Conservation (phyloP, 2,888 invertebrate species). For the Mongoloraphidia duomilia region DNA sequence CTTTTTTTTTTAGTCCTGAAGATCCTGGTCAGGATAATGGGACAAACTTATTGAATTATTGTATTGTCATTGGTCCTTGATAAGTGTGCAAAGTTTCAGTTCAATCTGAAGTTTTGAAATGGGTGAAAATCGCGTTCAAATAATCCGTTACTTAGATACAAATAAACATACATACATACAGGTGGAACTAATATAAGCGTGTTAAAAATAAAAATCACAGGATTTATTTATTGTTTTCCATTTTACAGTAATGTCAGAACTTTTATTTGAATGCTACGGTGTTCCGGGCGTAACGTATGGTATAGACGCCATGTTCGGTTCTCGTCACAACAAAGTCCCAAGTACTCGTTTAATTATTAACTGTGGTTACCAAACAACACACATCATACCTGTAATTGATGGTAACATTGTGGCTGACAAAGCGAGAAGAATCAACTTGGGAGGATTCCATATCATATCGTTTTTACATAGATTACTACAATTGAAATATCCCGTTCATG, state of each 20-base stretch:
- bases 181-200: too few relatives aligned
- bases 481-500: slow-evolving; percentile 84
- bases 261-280: slow-evolving; percentile 84
- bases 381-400: slow-evolving; percentile 69
- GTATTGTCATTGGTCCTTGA: too few relatives aligned
- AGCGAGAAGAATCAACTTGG: slow-evolving; percentile 71
- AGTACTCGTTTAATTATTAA: slow-evolving; percentile 63
- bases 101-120: too few relatives aligned
- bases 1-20: too few relatives aligned
- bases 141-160: too few relatives aligned
- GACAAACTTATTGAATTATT: too few relatives aligned
- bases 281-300: slow-evolving; percentile 78
- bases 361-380: slow-evolving; percentile 78
- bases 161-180: too few relatives aligned
- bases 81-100: too few relatives aligned
- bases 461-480: slow-evolving; percentile 80
- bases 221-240: slow-evolving; percentile 3
- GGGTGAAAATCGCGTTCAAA: too few relatives aligned
- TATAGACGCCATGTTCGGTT: slow-evolving; percentile 68
- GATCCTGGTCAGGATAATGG: too few relatives aligned
- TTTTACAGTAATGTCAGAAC: slow-evolving; percentile 78
- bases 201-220: background rate
- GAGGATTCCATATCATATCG: slow-evolving; percentile 71
- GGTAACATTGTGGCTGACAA: slow-evolving; percentile 53
- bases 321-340: slow-evolving; percentile 38